Conservation (phyloP, 2,888 invertebrate genomes). For the Drosophila trichaetosa region DNA sequence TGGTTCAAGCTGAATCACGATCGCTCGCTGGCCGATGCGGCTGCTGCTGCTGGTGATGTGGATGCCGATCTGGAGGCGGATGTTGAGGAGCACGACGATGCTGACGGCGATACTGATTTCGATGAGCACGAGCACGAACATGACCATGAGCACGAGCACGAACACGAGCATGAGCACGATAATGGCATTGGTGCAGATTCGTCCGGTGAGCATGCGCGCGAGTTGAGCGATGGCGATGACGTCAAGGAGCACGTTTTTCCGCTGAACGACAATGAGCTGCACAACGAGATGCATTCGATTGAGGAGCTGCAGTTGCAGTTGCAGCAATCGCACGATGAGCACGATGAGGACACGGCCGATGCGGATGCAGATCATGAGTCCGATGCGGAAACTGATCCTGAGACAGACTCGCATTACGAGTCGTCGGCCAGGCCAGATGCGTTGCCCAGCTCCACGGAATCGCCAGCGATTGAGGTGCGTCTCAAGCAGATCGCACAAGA, state of each 20-base stretch:
- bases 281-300: slow-evolving; percentile 72
- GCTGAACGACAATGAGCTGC: slow-evolving; percentile 71
- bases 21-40: slow-evolving; percentile 61
- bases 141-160: slow-evolving; percentile 34
- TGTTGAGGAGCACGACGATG: slow-evolving; percentile 56
- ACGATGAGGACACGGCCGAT: slow-evolving; percentile 33
- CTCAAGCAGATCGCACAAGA: slow-evolving; percentile 84
- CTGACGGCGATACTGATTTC: slow-evolving; percentile 33
- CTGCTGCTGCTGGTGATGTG: slow-evolving; percentile 56
- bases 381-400: slow-evolving; percentile 46
- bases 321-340: slow-evolving; percentile 46
- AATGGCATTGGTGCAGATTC: slow-evolving; percentile 26
- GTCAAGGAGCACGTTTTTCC: slow-evolving; percentile 77
- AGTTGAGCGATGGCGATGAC: slow-evolving; percentile 64
- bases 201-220: slow-evolving; percentile 73
- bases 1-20: slow-evolving; percentile 82
- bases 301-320: slow-evolving; percentile 72
- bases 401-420: slow-evolving; percentile 48
- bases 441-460: slow-evolving; percentile 70
- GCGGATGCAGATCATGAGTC: slow-evolving; percentile 47
- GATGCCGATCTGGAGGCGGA: slow-evolving; percentile 66
- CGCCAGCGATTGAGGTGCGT: slow-evolving; percentile 84
- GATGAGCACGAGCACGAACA: slow-evolving; percentile 45
- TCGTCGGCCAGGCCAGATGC: slow-evolving; percentile 28
- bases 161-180: slow-evolving; percentile 25